These are phyloP conservation scores for Oceanites oceanicus DNA, from an alignment of 2,113 vertebrate genomes.

Conservation along the genomic window DNA sequence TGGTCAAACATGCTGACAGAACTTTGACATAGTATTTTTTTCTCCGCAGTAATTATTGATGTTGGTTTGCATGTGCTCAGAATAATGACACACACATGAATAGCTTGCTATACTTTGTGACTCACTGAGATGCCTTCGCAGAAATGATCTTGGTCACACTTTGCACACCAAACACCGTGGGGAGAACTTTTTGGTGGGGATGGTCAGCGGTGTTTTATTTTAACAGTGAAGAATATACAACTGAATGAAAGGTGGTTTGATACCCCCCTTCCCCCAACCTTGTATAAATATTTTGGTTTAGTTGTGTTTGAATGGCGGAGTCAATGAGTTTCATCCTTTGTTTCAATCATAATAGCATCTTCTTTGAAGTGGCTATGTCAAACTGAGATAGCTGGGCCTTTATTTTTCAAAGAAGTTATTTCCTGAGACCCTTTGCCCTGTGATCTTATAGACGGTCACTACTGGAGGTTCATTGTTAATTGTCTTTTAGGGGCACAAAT, in stretches of 20 bases:
- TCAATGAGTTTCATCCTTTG: conserved; percentile 38
- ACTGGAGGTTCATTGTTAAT: conserved; percentile 27
- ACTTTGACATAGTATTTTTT: neutral
- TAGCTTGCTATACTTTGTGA: conserved; percentile 42
- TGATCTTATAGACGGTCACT: neutral
- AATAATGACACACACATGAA: conserved; percentile 36
- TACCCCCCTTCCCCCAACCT: neutral
- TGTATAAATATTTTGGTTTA: conserved; percentile 51
- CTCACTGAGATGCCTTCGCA: conserved; percentile 54
- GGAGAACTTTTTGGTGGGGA: neutral
- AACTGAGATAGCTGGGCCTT: neutral
- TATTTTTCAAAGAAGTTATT: conserved; percentile 38
- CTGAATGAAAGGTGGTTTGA: neutral
- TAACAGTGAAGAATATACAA: neutral
- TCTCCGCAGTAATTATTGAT: neutral
- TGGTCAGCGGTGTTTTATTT: neutral
- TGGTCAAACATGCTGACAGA: conserved; percentile 43
- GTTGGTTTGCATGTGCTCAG: conserved; percentile 2
- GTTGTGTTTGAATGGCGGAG: neutral
- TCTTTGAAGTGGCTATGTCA: conserved; percentile 48
- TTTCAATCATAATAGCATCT: neutral
- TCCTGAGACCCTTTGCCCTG: conserved; percentile 17
- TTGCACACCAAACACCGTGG: neutral
- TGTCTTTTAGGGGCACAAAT: conserved; percentile 20
- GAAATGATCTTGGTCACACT: conserved; percentile 31